Conservation (phyloP, 2,797 vertebrate genomes). For the Diplodus sargus region DNA sequence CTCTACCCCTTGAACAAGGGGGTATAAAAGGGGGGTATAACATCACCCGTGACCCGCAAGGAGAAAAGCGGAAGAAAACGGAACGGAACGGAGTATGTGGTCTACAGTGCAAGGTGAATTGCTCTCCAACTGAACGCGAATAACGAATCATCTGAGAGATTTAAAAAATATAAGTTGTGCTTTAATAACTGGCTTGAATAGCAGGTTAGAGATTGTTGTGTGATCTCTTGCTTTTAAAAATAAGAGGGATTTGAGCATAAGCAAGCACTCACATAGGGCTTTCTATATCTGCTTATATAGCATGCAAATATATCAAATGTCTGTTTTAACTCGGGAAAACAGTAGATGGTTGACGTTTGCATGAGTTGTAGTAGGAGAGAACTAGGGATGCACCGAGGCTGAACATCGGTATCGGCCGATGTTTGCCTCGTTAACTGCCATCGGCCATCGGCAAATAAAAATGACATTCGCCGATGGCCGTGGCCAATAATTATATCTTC, state of each 20-base stretch:
- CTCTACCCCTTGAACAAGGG: too few relatives aligned
- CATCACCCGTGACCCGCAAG: too few relatives aligned
- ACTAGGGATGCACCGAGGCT: too few relatives aligned
- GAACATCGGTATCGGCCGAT: too few relatives aligned
- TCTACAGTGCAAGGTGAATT: slow-evolving; percentile 14
- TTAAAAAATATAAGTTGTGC: background rate
- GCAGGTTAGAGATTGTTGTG: background rate
- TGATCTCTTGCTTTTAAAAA: background rate
- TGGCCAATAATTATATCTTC: too few relatives aligned
- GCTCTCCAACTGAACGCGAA: slow-evolving; percentile 7
- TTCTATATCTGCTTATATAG: background rate
- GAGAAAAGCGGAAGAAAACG: too few relatives aligned
- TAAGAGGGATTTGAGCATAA: background rate
- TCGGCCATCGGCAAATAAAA: too few relatives aligned
- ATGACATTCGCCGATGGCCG: too few relatives aligned
- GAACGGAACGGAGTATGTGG: slow-evolving; percentile 1
- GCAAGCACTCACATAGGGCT: background rate
- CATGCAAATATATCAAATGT: background rate
- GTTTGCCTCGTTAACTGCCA: too few relatives aligned
- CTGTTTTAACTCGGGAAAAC: slow-evolving; percentile 12
- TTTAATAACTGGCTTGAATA: background rate
- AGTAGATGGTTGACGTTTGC: slow-evolving; percentile 33
- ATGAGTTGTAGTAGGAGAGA: slow-evolving; percentile 33
- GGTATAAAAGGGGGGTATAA: too few relatives aligned
- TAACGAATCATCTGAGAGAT: background rate